Base-by-base conservation (phyloP, 2,113 vertebrate species). In the Siniperca chuatsi region DNA sequence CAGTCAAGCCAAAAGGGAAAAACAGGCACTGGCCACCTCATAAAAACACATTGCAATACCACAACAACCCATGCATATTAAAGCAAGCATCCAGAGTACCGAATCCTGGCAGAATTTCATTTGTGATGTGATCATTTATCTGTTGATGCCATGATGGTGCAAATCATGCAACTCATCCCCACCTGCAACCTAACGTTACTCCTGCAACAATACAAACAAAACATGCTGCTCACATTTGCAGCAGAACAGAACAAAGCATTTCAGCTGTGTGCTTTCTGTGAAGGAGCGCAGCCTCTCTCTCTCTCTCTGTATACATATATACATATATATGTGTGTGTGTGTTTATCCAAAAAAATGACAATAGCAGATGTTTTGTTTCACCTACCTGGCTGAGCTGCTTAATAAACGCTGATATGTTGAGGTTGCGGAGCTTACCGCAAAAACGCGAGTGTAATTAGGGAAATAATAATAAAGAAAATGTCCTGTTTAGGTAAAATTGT, bases 231-330 rank as follows among this genome's bases (percentile, higher is more conserved):
- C 60, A 58, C 29, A 69, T 66, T 25, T 65, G 84, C 77, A 65
- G 85, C 84, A 73, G 69, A 89, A 23, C 87, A 87, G 89, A 85
- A 87, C 85, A 90, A 90, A 91, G 89, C 85, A 60, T 85, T 58
- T 75, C 6, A 81, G 86, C 77, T 67, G 79, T 21, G 71, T 86
- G 75, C 64, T 60, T 68, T 44, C 52, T 74, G 79, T 71, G 82
- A 68, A 87, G 61, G 66, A 82, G 77, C 80, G 66, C 83, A 86
- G 69, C 81, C 75, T 81, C 12, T 40, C 33, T 35, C 35, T 52
- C 13, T 29, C 40, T 60, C 16, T 11, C 29, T 29, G 29, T 29
- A 29, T 29, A 29, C 29, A 29, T 29, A 29, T 29, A 29, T 29
- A 29, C 2, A 1, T 6, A 20, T 29, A 40, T 42, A 58, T 25